A percentile compares a stretch with the other conserved stretches of the same genome.
Evolutionary conservation across 2,888 invertebrate species (phyloP).

Genomic region (Stenchaetothrips biformis): DNA sequence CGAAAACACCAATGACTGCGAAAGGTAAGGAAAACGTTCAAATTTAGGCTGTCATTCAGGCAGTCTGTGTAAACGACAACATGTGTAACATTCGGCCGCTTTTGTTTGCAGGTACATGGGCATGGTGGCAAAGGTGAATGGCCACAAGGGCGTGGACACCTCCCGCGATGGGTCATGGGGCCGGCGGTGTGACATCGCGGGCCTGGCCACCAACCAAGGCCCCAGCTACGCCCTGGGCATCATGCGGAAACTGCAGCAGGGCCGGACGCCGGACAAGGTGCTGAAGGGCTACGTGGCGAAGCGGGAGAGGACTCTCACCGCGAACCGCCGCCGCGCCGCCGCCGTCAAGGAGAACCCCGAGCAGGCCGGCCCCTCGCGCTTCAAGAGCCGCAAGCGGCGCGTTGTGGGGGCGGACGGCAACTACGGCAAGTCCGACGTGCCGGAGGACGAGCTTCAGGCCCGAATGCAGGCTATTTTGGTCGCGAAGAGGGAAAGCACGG

Average conservation of each 20-base stretch:
- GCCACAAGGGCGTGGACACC: not conserved
- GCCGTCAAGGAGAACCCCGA: too few species aligned
- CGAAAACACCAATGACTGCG: not conserved
- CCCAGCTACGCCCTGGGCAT: not conserved
- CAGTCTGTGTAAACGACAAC: not conserved
- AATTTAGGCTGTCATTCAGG: not conserved
- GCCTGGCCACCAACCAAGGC: not conserved
- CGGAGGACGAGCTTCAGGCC: too few species aligned
- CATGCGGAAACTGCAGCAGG: not conserved
- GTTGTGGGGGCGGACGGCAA: too few species aligned
- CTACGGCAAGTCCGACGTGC: too few species aligned
- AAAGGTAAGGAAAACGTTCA: not conserved
- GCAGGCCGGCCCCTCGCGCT: too few species aligned
- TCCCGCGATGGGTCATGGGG: not conserved
- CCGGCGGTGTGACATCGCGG: not conserved
- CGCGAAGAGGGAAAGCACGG: too few species aligned
- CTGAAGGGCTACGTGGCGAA: not conserved
- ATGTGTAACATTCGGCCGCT: not conserved
- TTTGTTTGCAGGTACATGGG: not conserved
- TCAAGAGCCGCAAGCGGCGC: too few species aligned
- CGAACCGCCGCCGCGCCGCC: too few species aligned
- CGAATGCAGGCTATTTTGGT: too few species aligned
- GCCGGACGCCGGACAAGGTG: not conserved
- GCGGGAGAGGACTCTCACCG: not conserved
- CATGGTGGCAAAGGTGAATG: not conserved